Base-by-base conservation (phyloP, 2,113 vertebrate species). In the Hipposideros armiger region DNA sequence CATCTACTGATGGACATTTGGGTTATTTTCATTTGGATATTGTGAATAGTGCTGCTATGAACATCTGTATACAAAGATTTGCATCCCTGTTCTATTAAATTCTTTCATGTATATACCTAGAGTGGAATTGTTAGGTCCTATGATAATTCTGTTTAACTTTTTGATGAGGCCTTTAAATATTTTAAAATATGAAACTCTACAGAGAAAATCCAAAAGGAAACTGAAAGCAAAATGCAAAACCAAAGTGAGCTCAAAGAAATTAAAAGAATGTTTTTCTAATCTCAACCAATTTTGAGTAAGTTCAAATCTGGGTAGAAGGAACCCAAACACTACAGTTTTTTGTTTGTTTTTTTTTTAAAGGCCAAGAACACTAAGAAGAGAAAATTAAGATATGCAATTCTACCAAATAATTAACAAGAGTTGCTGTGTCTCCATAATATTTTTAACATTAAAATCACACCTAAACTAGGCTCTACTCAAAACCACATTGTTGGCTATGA, bases 401-500 rank as follows among this genome's bases (percentile, higher is more conserved):
- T 67, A 77, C 45, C 40, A 45, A 77, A 67, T 26, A 90, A 86
- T 26, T 52, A 93, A 36, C 30, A 90, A 36, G 36, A 20, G 14
- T 10, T 83, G 54, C n/a, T 14, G 5, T 66, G 67, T 82, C 42
- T 36, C 92, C 36, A 42, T 17, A 50, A 24, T 74, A 62, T 84
- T 73, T 89, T 90, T 83, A 94, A 94, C 40, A 91, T 76, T 50
- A 83, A 90, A 96, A 95, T 16, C 15, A 77, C 24, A 92, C 69
- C 16, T 64, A 64, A 47, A 11, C 45, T 8, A 54, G n/a, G 32
- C 36, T 50, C 45, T 36, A 50, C 54, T 56, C 50, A 47, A 52
- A 95, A 58, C 42, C 47, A 36, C 0, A 4, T 11, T 45, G 50
- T 11, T 50, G 42, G 16, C 45, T 67, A 13, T 80, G 11, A 42